Conservation (phyloP, 2,113 vertebrate genomes). For the Trichomycterus rosablanca region DNA sequence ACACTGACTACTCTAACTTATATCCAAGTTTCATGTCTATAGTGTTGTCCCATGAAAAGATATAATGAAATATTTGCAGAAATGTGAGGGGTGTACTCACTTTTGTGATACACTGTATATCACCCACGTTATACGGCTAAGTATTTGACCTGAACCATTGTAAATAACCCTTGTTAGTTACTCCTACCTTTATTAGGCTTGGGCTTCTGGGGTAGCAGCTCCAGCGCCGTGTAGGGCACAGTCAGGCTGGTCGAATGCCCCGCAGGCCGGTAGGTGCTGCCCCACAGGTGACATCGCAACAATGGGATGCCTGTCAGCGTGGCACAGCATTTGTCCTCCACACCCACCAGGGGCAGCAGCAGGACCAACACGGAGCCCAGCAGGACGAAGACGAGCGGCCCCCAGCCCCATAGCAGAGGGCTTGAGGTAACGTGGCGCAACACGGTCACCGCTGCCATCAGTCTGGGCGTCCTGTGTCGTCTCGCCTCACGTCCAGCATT, state of each 20-base stretch:
- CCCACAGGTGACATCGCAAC: conserved; percentile 71
- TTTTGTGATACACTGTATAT: too few species aligned
- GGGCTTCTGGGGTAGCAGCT: conserved; percentile 72
- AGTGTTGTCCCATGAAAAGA: too few species aligned
- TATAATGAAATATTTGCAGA: too few species aligned
- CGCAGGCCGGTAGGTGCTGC: conserved; percentile 29
- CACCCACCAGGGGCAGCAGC: conserved; percentile 70
- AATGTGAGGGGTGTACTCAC: too few species aligned
- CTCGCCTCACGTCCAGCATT: conserved; percentile 37
- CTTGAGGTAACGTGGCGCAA: conserved; percentile 68
- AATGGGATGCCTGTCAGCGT: conserved; percentile 71
- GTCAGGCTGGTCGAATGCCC: conserved; percentile 80
- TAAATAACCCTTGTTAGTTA: neutral
- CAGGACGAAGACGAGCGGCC: conserved; percentile 66
- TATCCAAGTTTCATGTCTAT: too few species aligned
- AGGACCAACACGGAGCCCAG: conserved; percentile 74
- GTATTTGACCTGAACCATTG: too few species aligned
- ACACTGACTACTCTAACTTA: too few species aligned
- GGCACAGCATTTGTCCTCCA: conserved; percentile 73
- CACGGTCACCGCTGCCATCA: conserved; percentile 69
- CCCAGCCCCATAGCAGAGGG: conserved; percentile 74
- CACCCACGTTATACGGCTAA: neutral
- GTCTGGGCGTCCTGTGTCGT: conserved; percentile 43
- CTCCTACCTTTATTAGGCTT: conserved; percentile 78
- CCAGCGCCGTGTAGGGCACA: conserved; percentile 66